A percentile compares a stretch with the other conserved stretches of the same genome.
phyloP scores from a whole-genome alignment of 2,888 invertebrate genomes.

The Drosophila eohydei region DNA sequence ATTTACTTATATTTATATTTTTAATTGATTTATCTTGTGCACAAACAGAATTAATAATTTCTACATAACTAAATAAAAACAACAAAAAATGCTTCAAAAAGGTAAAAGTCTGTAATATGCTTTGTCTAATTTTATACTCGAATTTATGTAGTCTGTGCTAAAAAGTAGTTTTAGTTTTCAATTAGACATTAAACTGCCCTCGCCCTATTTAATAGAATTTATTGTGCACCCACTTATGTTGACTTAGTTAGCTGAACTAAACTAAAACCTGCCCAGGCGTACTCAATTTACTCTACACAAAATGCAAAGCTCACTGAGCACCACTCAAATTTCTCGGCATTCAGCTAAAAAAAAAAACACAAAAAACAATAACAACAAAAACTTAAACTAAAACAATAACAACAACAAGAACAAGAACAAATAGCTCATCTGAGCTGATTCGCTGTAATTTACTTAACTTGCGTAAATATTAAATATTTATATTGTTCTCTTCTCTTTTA shows the following conservation, averaged over 20 bases:
- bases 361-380: conserved; percentile 10
- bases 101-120: neutral
- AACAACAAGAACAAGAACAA: conserved; percentile 14
- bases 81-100: neutral
- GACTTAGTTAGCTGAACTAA: conserved; percentile 48
- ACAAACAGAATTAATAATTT: neutral
- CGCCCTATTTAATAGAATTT: conserved; percentile 28
- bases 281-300: conserved; percentile 42
- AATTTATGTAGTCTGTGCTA: neutral
- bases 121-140: neutral
- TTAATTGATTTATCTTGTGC: too few relatives aligned
- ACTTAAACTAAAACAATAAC: conserved; percentile 1
- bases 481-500: conserved; percentile 76
- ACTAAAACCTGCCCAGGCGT: conserved; percentile 30
- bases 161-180: conserved; percentile 1
- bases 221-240: conserved; percentile 40
- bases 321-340: conserved; percentile 45
- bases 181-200: conserved; percentile 19
- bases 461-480: conserved; percentile 80
- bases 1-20: neutral
- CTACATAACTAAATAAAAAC: neutral
- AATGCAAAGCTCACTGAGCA: conserved; percentile 51
- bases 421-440: conserved; percentile 31
- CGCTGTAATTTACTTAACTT: conserved; percentile 71
- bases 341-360: conserved; percentile 21